Base-by-base conservation (phyloP, 2,888 invertebrate species). In the Pachydiplax longipennis region DNA sequence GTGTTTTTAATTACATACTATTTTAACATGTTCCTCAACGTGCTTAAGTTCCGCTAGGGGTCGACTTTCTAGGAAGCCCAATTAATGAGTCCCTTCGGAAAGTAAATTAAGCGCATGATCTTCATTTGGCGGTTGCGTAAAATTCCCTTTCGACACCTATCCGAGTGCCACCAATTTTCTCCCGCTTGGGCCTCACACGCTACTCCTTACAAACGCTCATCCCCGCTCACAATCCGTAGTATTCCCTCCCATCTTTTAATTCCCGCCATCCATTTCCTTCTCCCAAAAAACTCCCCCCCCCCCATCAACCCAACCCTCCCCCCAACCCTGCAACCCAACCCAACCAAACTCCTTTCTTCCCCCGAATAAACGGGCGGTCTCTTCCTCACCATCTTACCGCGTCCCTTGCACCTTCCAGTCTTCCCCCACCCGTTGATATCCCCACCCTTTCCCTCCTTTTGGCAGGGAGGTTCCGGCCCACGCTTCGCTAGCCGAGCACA, bases 401-500 rank as follows among this genome's bases (percentile, higher is more conserved):
- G 15, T 53, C 53, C 53, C 53, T 13, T 73, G 10, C 73, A 73
- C 31, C 73, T 73, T 13, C 31, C 73, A 8, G 25, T 73, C 15
- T 73, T 73, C 73, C 13, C 15, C 73, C 31, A 25, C 31, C 25
- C 31, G 13, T 73, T 13, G 0, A 13, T 31, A 13, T 15, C 13
- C 15, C 25, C 3, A 3, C 25, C 22, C 61, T 61, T n/a, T 61
- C 61, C n/a, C 61, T 61, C 73, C 25, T 73, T 73, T 73, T 12
- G 8, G 83, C 12, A 25, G 53, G 61, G 58, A 31, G 83, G 87
- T 87, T 87, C 61, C 87, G 87, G 37, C 87, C 87, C 61, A 87
- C 87, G 87, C 87, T 87, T 61, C 61, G 87, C 87, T 87, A 37
- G 40, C 87, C 58, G 22, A 37, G 37, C 87, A 87, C 87, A 87